phyloP scores from a whole-genome alignment of 2,888 invertebrate genomes.

The Chaetoderma sp. region DNA sequence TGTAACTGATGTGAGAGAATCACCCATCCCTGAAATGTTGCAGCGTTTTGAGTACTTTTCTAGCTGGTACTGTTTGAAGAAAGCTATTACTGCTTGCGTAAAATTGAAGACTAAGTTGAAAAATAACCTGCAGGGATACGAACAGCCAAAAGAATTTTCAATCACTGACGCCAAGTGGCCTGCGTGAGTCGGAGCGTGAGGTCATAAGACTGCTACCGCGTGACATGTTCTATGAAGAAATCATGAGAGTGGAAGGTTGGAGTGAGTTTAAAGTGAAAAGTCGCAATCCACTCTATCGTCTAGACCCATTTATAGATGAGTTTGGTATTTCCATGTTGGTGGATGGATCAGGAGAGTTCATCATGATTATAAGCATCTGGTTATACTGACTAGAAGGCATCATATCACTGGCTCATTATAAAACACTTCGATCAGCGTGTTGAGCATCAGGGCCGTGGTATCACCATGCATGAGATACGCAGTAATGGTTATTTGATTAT shows the following conservation, averaged over 20 bases:
- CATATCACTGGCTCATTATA: conserved; percentile 16
- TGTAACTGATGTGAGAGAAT: not conserved
- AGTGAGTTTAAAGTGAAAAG: not conserved
- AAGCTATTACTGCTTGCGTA: conserved; percentile 16
- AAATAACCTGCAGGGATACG: not conserved
- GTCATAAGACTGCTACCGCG: conserved; percentile 8
- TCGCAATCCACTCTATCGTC: not conserved
- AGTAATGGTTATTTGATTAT: conserved; percentile 54
- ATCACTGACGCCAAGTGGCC: not conserved
- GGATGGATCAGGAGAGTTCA: not conserved
- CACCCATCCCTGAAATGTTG: not conserved
- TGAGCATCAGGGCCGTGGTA: conserved; percentile 36
- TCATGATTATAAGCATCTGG: conserved; percentile 10
- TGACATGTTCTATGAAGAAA: conserved; percentile 3
- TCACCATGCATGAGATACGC: conserved; percentile 36
- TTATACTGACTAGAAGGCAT: conserved; percentile 3
- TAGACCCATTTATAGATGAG: conserved; percentile 30
- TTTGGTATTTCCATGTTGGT: conserved; percentile 25
- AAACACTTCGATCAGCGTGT: conserved; percentile 37
- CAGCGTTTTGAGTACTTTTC: conserved; percentile 9
- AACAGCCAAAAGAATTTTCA: not conserved
- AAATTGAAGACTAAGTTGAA: not conserved
- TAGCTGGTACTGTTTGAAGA: conserved; percentile 14
- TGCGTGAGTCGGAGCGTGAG: conserved; percentile 7
- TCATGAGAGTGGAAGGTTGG: not conserved